Evolutionary conservation across 2,888 invertebrate species (phyloP), one percentile per base, ranked within the genome.

Genomic region (Eristalis pertinax): DNA sequence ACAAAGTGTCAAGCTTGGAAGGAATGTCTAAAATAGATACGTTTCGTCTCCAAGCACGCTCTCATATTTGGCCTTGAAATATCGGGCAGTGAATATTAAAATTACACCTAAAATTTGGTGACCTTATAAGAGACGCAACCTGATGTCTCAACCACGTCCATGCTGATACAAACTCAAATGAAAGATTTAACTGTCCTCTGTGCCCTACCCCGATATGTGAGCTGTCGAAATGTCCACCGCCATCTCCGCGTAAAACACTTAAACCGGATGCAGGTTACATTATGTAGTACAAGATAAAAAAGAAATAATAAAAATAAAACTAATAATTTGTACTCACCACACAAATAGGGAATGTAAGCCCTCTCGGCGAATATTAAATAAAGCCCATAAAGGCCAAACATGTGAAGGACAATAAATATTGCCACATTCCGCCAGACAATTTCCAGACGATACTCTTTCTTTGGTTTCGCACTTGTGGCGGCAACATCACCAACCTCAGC

Each of bases 341-440:
- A 94, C 7, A 94, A 0, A 5, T 91, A 80, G 77, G 92, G 91
- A n/a, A 91, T 10, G 65, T 91, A 91, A 2, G 92, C 92, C 7
- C 64, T 90, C 89, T 92, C 91, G 10, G 92, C 92, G 67, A 93
- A 91, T 13, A 93, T 88, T 63, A 95, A 90, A 89, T 94, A 95
- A 0, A 95, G 1, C 15, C 95, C 95, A 90, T 95, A 97, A 0
- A 96, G 13, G 0, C 95, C 94, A 0, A 94, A 95, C 5, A 94
- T 90, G 91, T 97, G 97, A 60, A 97, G 93, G 89, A 96, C 95
- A 1, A 95, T 90, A 91, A 97, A 97, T 7, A 95, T 95, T 4
- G 96, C 91, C 0, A 97, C 96, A 92, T 97, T 97, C 91, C 95
- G 94, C 97, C 97, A 97, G 1, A 97, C 97, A 89, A 97, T 95